These are phyloP conservation scores for Diabrotica virgifera DNA, from an alignment of 1,140 invertebrate genomes.

Conservation along the genomic window DNA sequence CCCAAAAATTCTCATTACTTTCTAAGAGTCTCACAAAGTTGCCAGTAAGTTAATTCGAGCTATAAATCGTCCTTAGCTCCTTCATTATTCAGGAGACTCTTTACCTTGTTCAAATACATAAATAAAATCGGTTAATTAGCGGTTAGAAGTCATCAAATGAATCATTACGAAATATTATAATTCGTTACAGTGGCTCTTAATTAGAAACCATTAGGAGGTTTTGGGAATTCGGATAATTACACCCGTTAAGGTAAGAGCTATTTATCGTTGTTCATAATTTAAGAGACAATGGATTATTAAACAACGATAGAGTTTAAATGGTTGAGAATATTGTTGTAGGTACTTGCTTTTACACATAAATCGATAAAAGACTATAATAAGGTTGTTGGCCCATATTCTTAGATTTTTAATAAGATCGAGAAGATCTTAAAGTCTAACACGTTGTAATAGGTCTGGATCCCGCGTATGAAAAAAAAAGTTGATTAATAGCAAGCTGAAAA, in stretches of 20 bases:
- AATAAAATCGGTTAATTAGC: constrained; percentile 17
- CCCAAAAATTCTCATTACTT: constrained; percentile 1
- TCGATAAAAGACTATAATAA: no score
- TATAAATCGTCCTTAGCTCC: not conserved
- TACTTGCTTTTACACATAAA: no score
- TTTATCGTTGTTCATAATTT: constrained; percentile 16
- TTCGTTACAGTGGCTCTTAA: constrained; percentile 13
- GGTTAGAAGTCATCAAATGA: constrained; percentile 10
- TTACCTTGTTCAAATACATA: constrained; percentile 21
- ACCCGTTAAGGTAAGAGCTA: constrained; percentile 6
- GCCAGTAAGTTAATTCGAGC: not conserved
- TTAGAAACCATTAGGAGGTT: constrained; percentile 19
- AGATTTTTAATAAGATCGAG: no score
- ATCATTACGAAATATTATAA: constrained; percentile 20
- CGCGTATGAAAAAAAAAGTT: no score
- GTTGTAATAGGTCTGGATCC: no score
- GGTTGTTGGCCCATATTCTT: no score
- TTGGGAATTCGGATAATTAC: constrained; percentile 18
- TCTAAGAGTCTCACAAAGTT: not conserved
- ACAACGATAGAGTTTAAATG: not conserved
- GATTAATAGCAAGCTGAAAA: no score
- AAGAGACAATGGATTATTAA: constrained; percentile 20
- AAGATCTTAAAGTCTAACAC: no score
- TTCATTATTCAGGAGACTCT: constrained; percentile 16
- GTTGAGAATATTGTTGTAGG: not conserved